A percentile compares a stretch with the other conserved stretches of the same genome.
Evolutionary conservation across 2,797 vertebrate genomes (phyloP).

Genomic region (Cyprinella venusta): DNA sequence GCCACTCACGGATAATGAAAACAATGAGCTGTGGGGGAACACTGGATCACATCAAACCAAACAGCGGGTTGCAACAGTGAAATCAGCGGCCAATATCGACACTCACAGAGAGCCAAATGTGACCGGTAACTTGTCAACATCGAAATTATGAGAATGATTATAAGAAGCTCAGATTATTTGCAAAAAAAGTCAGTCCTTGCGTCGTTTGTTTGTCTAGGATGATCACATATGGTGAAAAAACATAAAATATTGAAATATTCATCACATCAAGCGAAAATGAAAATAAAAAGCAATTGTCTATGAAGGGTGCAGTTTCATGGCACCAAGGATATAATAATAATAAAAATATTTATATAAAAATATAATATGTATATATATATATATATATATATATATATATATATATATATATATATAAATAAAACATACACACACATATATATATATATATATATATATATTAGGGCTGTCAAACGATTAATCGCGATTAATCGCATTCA

Average conservation of each 20-base stretch:
- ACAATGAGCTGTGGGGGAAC: constrained; percentile 35
- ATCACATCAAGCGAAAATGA: not conserved
- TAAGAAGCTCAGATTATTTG: not conserved
- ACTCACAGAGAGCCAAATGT: not conserved
- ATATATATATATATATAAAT: no score
- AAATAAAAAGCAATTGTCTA: not conserved
- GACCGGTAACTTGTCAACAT: not conserved
- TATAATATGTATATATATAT: no score
- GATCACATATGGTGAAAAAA: not conserved
- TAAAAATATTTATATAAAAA: no score
- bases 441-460: no score
- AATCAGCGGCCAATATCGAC: not conserved
- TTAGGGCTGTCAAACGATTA: no score
- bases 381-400: no score
- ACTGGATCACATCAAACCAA: constrained; percentile 3
- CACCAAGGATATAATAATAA: not conserved
- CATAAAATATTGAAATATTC: not conserved
- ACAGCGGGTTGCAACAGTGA: not conserved
- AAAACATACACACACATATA: no score
- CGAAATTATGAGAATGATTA: not conserved
- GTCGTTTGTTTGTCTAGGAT: not conserved
- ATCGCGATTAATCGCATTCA: no score
- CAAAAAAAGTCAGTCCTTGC: not conserved
- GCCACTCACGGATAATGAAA: constrained; percentile 26
- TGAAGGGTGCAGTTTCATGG: not conserved